Percentiles rank a stretch among this genome's conserved stretches.
These are phyloP conservation scores for Pluvianellus socialis DNA, from an alignment of 2,113 vertebrate genomes.

Conservation along the genomic window DNA sequence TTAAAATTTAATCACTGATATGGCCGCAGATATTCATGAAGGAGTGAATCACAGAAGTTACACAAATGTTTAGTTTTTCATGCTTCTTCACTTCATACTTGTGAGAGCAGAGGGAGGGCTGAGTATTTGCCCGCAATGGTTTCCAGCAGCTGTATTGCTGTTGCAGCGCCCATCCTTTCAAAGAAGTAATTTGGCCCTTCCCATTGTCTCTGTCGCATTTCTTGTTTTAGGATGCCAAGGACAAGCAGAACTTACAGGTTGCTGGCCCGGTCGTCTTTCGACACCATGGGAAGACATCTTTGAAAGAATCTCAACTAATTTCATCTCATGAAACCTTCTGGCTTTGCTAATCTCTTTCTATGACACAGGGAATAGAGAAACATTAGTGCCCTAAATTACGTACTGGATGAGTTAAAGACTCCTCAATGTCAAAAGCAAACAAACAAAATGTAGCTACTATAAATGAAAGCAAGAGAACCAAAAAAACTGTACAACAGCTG, in stretches of 20 bases:
- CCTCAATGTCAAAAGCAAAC: constrained; percentile 21
- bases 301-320: neutral
- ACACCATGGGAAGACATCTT: neutral
- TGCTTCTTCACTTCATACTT: neutral
- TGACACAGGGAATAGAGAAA: neutral
- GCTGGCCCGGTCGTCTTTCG: neutral
- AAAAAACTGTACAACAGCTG: neutral
- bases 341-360: neutral
- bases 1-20: neutral
- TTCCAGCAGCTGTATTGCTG: neutral
- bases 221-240: neutral
- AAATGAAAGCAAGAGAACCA: constrained; percentile 29
- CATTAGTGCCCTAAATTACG: neutral
- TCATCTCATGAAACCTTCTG: neutral
- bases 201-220: neutral
- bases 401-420: neutral
- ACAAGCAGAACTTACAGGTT: neutral
- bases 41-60: neutral
- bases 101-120: neutral
- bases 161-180: neutral
- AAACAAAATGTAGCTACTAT: neutral
- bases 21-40: neutral
- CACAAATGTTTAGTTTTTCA: neutral
- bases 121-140: neutral
- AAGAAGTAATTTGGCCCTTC: neutral